These are phyloP conservation scores for Acanthochromis polyacanthus DNA, from an alignment of 2,113 vertebrate species.

Conservation along the genomic window DNA sequence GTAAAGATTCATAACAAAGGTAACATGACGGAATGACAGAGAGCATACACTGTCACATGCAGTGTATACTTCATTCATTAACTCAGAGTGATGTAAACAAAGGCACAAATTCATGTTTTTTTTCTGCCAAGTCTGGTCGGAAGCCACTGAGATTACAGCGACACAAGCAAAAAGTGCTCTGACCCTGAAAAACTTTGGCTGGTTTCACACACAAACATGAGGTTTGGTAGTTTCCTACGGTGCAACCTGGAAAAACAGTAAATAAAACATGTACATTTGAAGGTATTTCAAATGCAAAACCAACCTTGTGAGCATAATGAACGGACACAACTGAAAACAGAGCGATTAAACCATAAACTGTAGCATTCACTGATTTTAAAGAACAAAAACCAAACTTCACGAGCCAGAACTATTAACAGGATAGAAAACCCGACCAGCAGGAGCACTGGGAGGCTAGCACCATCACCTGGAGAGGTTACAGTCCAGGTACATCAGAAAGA, in stretches of 20 bases:
- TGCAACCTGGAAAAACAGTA: conserved; percentile 4
- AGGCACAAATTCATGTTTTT: conserved; percentile 72
- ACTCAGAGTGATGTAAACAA: conserved; percentile 53
- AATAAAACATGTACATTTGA: not conserved
- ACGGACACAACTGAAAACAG: not conserved
- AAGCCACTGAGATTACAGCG: conserved; percentile 35
- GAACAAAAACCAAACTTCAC: not conserved
- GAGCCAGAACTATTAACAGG: conserved; percentile 25
- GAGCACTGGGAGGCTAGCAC: conserved; percentile 65
- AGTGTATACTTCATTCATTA: conserved; percentile 43
- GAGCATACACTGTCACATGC: conserved; percentile 46
- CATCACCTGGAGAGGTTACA: conserved; percentile 53
- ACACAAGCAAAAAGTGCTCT: conserved; percentile 43
- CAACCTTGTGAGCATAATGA: not conserved
- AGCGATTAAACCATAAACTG: not conserved
- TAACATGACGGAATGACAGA: conserved; percentile 32
- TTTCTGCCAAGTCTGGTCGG: conserved; percentile 52
- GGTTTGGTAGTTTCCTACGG: conserved; percentile 2
- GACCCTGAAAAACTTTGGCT: conserved; percentile 49
- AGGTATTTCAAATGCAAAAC: not conserved
- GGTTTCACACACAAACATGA: conserved; percentile 26
- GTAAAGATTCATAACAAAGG: conserved; percentile 14
- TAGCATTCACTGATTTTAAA: not conserved
- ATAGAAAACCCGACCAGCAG: conserved; percentile 62
- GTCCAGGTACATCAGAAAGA: conserved; percentile 12